Evolutionary conservation across 2,113 vertebrate genomes (phyloP).

Genomic region (Coptodon rendalli): DNA sequence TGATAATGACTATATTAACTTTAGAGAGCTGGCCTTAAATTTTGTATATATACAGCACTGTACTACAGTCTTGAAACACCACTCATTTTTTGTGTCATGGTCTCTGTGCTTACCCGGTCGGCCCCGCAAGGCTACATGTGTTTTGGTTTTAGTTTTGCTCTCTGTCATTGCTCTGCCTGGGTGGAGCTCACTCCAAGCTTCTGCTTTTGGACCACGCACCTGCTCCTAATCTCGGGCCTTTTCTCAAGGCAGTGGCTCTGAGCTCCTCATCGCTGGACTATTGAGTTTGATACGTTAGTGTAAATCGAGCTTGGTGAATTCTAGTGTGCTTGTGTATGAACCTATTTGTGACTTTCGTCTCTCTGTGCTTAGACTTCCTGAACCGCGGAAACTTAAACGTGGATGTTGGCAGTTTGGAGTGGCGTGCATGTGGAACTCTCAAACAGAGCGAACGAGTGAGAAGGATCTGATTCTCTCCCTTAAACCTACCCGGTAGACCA

Average conservation of each 20-base stretch:
- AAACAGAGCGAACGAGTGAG: background rate
- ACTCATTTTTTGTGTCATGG: background rate
- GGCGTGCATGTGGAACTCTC: background rate
- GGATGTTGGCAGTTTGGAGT: background rate
- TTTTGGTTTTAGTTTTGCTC: background rate
- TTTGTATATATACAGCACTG: too few species aligned
- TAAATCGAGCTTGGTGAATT: background rate
- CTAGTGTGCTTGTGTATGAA: background rate
- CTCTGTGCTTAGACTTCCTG: background rate
- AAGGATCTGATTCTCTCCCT: background rate
- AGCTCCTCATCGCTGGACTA: background rate
- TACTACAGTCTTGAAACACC: too few species aligned
- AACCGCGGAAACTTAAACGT: background rate
- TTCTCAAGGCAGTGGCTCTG: background rate
- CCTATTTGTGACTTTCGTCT: background rate
- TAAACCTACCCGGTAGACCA: background rate
- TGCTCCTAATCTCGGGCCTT: background rate
- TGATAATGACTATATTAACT: too few species aligned
- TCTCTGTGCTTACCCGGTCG: too few species aligned
- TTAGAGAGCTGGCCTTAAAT: too few species aligned
- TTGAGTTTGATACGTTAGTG: background rate
- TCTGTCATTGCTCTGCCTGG: background rate
- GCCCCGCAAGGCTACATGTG: background rate
- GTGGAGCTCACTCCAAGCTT: background rate
- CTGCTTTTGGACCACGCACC: background rate